phyloP scores from a whole-genome alignment of 2,888 invertebrate species.

The Coleophora deauratella region DNA sequence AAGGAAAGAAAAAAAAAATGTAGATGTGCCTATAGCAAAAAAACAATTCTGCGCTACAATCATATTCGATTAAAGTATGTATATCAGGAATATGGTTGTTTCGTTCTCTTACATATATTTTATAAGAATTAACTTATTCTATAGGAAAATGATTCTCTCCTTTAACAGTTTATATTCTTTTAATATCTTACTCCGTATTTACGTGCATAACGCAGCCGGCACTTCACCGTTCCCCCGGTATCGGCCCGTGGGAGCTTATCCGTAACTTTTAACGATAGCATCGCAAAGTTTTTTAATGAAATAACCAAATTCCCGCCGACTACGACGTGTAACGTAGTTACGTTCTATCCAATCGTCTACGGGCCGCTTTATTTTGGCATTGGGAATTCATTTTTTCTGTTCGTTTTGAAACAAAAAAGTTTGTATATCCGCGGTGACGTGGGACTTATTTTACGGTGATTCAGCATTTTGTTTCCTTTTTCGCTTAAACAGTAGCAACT shows the following conservation, averaged over 20 bases:
- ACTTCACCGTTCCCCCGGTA: conserved; percentile 6
- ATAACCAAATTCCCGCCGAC: conserved; percentile 64
- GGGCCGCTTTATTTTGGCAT: conserved; percentile 21
- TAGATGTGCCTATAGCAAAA: too few species aligned
- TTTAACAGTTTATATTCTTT: too few species aligned
- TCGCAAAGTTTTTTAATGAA: conserved; percentile 67
- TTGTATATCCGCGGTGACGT: conserved; percentile 15
- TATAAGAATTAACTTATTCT: too few species aligned
- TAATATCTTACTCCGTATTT: too few species aligned
- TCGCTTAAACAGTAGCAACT: conserved; percentile 28
- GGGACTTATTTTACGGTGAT: background rate
- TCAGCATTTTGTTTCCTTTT: conserved; percentile 27
- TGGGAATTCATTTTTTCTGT: background rate
- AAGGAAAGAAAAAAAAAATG: too few species aligned
- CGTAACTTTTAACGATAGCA: conserved; percentile 69
- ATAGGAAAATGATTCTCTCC: too few species aligned
- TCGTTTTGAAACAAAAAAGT: background rate
- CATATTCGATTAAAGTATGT: too few species aligned
- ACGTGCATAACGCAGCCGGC: too few species aligned
- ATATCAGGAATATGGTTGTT: too few species aligned
- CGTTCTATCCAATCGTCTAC: conserved; percentile 38
- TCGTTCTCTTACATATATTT: too few species aligned
- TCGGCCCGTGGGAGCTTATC: conserved; percentile 52
- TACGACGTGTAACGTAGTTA: conserved; percentile 47
- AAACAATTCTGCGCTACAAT: too few species aligned